These are phyloP conservation scores for Helicoverpa zea DNA, from an alignment of 1,140 invertebrate species.

Conservation along the genomic window DNA sequence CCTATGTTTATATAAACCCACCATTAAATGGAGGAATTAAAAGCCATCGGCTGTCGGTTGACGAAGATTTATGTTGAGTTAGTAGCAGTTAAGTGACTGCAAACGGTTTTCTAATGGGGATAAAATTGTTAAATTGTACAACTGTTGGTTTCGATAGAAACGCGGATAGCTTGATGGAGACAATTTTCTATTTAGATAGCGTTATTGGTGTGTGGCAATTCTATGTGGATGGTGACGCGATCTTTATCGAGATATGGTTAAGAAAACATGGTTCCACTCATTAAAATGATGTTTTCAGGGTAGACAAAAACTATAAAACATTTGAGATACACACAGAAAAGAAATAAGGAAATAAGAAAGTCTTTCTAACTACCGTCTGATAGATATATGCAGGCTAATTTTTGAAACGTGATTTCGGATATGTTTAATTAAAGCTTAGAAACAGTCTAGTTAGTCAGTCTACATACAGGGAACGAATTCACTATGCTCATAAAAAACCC, in stretches of 20 bases:
- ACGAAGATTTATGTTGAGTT: slow-evolving; percentile 8
- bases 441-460: too few relatives aligned
- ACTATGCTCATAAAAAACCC: too few relatives aligned
- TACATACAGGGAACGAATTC: too few relatives aligned
- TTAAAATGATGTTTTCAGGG: too few relatives aligned
- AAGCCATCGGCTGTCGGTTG: slow-evolving; percentile 26
- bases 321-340: too few relatives aligned
- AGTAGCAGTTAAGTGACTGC: not conserved
- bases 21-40: slow-evolving; percentile 35
- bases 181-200: not conserved
- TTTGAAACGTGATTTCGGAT: too few relatives aligned
- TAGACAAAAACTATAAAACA: too few relatives aligned
- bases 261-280: too few relatives aligned
- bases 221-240: not conserved
- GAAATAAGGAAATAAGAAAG: too few relatives aligned
- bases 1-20: slow-evolving; percentile 28
- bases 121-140: slow-evolving; percentile 22
- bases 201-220: not conserved
- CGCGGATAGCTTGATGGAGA: not conserved
- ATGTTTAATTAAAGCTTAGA: too few relatives aligned
- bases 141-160: slow-evolving; percentile 18
- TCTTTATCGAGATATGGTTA: not conserved
- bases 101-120: slow-evolving; percentile 36
- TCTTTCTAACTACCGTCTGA: too few relatives aligned
- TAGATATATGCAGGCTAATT: too few relatives aligned